Percentiles rank a stretch among this genome's conserved stretches.
Conservation (phyloP, 1,140 invertebrate species). For the Temnothorax curvispinosus region DNA sequence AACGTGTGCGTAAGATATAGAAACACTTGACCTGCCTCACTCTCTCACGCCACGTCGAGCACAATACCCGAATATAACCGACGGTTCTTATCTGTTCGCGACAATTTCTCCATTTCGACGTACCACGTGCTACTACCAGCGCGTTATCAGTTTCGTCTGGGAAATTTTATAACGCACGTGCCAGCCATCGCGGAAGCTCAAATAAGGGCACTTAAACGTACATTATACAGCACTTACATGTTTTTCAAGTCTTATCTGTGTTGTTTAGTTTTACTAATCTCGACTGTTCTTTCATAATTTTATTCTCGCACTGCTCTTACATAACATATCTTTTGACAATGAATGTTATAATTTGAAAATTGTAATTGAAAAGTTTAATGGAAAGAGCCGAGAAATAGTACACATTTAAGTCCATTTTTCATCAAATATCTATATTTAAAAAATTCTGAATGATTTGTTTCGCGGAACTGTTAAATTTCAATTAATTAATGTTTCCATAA, state of each 20-base stretch:
- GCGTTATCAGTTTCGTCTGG: conserved; percentile 44
- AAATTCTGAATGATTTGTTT: not conserved
- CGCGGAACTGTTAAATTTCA: not conserved
- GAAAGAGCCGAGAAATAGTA: not conserved
- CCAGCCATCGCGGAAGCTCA: not conserved
- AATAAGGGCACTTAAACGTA: not conserved
- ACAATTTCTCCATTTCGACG: conserved; percentile 63
- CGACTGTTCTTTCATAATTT: not conserved
- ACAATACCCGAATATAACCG: conserved; percentile 71
- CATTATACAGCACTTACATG: not conserved
- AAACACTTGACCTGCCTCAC: conserved; percentile 71
- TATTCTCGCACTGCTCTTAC: not conserved
- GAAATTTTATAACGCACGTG: conserved; percentile 22
- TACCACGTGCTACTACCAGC: conserved; percentile 23
- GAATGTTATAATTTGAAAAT: not conserved
- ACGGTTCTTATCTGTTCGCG: conserved; percentile 62
- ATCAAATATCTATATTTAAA: not conserved
- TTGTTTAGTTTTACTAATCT: conserved; percentile 7
- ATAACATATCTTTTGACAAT: not conserved
- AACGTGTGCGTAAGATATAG: conserved; percentile 63
- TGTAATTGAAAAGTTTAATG: conserved; percentile 1
- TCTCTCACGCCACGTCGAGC: conserved; percentile 55
- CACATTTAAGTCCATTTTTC: not conserved
- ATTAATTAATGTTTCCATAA: not conserved
- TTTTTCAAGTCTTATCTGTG: not conserved